Evolutionary conservation across 2,113 vertebrate species (phyloP), one percentile per base, ranked within the genome.

Genomic region (Suricata suricatta): DNA sequence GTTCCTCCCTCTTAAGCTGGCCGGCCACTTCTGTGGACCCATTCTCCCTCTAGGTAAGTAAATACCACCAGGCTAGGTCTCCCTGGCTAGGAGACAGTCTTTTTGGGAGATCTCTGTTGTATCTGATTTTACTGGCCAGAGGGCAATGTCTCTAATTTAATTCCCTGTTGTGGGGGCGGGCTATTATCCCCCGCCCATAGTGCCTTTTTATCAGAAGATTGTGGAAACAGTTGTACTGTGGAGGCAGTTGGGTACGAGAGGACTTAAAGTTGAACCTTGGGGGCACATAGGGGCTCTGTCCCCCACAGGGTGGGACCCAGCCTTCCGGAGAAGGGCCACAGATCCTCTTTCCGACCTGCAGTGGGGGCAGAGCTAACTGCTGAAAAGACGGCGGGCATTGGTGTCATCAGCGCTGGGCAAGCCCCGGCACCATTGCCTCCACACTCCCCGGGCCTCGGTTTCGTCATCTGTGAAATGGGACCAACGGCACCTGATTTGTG

Each of bases 381-480:
- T 66, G 7, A 31, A n/a, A 25, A 50, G 41, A 85, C 63, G 54
- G 76, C 0, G 13, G 57, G 35, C 9, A 0, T 31, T 6, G 60
- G 31, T 33, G 54, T 54, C 33, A 0, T 87, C 57, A 14, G 47
- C 47, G 64, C 11, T 1, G 15, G 50, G 66, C 13, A 7, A 19
- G 27, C 3, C 80, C 41, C 57, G 19, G 77, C 5, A 9, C 50
- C n/a, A 12, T 57, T 66, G 64, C 74, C 3, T 38, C 31, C 29
- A 15, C 7, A 12, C 7, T 60, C n/a, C 68, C 60, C 0, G 16
- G 41, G 44, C 74, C 92, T 92, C 82, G 31, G 74, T 93, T 41
- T 96, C 16, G 60, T 71, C 52, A 86, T 74, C 95, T 91, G 38
- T 83, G 44, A 81, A 79, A 64, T 38, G 90, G 90, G 50, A 72